Evolutionary conservation across 2,888 invertebrate genomes (phyloP).

Genomic region (Nemoura dubitans): DNA sequence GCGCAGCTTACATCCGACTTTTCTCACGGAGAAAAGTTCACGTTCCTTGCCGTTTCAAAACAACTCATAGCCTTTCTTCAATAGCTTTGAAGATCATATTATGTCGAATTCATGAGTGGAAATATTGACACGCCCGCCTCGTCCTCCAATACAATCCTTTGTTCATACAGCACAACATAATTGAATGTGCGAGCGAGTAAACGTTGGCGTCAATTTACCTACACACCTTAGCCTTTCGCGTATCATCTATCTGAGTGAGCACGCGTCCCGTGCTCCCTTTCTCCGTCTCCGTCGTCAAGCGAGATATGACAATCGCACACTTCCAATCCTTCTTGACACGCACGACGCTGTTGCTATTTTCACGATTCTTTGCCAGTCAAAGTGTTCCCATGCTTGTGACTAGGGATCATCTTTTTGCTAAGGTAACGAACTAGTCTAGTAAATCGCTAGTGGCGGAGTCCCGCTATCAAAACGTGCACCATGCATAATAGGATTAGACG

Average conservation of each 20-base stretch:
- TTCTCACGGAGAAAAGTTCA: constrained; percentile 15
- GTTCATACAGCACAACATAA: constrained; percentile 15
- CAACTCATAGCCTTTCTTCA: constrained; percentile 16
- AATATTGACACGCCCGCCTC: constrained; percentile 35
- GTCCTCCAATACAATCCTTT: not conserved
- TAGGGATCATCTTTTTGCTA: too few relatives aligned
- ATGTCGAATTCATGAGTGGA: constrained; percentile 32
- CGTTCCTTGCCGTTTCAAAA: constrained; percentile 30
- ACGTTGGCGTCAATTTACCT: not conserved
- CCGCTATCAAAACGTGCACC: too few relatives aligned
- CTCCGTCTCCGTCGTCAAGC: not conserved
- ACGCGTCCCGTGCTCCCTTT: not conserved
- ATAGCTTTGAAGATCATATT: constrained; percentile 38
- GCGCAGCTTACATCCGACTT: constrained; percentile 1
- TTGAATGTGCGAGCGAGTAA: constrained; percentile 1
- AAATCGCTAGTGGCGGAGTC: too few relatives aligned
- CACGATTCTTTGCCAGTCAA: too few relatives aligned
- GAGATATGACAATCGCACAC: not conserved
- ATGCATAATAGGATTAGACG: too few relatives aligned
- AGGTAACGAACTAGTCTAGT: too few relatives aligned
- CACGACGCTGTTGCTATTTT: too few relatives aligned
- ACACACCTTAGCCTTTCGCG: not conserved
- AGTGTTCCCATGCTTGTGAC: too few relatives aligned
- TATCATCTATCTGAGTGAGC: constrained; percentile 16
- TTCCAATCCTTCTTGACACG: not conserved